A percentile compares a stretch with the other conserved stretches of the same genome.
Evolutionary conservation across 1,140 invertebrate species (phyloP).

Genomic region (Eurosta solidaginis): DNA sequence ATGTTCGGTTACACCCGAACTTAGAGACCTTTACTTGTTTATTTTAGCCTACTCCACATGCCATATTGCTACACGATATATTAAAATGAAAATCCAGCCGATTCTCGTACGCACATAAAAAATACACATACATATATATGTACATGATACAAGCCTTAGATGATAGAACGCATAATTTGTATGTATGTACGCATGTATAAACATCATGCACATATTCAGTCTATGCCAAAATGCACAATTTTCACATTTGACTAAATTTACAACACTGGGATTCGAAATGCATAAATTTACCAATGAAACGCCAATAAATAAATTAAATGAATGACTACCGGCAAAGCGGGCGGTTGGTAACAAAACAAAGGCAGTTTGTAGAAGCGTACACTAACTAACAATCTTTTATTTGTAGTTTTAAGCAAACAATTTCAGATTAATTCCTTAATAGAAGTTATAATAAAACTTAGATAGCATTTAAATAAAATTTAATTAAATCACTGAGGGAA

Average conservation of each 20-base stretch:
- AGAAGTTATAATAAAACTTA: background rate
- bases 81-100: slow-evolving; percentile 52
- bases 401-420: background rate
- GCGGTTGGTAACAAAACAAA: background rate
- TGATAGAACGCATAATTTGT: too few species aligned
- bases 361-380: background rate
- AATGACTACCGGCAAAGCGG: slow-evolving; percentile 43
- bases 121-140: too few species aligned
- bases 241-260: slow-evolving; percentile 58
- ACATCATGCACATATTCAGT: background rate
- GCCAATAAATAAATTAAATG: slow-evolving; percentile 58
- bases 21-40: background rate
- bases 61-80: slow-evolving; percentile 45
- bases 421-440: background rate
- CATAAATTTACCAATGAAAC: slow-evolving; percentile 52
- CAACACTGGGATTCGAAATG: slow-evolving; percentile 44
- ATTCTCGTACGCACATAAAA: slow-evolving; percentile 5
- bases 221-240: slow-evolving; percentile 47
- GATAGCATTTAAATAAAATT: too few species aligned
- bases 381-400: background rate
- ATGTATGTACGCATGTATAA: background rate
- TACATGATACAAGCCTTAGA: too few species aligned
- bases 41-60: slow-evolving; percentile 22
- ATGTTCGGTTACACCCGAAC: too few species aligned
- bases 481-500: too few species aligned